Base-by-base conservation (phyloP, 2,888 invertebrate genomes). In the Andrena minutula region DNA sequence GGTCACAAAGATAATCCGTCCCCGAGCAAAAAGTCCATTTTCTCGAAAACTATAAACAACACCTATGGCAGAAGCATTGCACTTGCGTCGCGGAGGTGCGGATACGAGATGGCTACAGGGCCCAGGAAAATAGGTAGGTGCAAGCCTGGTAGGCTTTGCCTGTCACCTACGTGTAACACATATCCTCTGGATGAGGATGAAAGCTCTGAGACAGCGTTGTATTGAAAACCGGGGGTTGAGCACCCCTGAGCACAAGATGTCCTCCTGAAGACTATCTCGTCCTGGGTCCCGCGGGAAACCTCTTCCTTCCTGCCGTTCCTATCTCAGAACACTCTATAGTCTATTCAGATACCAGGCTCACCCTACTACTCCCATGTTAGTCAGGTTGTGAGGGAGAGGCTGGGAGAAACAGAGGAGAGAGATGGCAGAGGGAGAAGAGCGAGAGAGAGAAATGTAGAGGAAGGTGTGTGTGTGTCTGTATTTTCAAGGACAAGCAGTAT, bases 251-350 rank as follows among this genome's bases (percentile, higher is more conserved):
- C 89, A 83, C 92, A 92, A 91, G 92, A 93, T 93, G 93, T 93
- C 92, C 92, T 92, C 91, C 91, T 92, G 91, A 93, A 93, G 93
- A 93, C 93, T 93, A 93, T 93, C 94, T 93, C 90, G 89, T 91
- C 91, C 88, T 77, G 84, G 89, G 90, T 93, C 93, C 92, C 94
- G 89, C 89, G 93, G 93, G 94, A 92, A 91, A 91, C 89, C 90
- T 91, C 89, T 90, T 89, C 90, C 89, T 91, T 90, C 86, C 90
- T 89, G 88, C 90, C 89, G 88, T 90, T 92, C 92, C 93, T 93
- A 93, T 93, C 93, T 93, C 92, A 91, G 92, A 91, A 92, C 92
- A 91, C 92, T 93, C 93, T 92, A 92, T 93, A 92, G 91, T 90
- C 93, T 93, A 93, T 93, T 93, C 93, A 92, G 93, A 93, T 93